Evolutionary conservation across 92 coral and sea anemone species (phyloP).

Genomic region (Paragorgia papillata): DNA sequence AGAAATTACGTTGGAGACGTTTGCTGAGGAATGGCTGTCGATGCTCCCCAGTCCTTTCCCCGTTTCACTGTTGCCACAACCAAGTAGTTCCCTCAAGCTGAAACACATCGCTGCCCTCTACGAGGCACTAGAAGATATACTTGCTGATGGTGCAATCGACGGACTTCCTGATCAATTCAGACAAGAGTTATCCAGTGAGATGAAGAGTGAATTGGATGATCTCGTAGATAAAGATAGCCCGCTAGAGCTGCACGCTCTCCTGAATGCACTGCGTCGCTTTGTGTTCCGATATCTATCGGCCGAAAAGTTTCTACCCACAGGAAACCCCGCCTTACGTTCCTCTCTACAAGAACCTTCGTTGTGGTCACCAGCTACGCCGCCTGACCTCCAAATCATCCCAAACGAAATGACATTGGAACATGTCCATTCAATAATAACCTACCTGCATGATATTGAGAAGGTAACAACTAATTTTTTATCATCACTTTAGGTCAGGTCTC

Average conservation of each 20-base stretch:
- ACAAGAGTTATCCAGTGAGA: conserved; percentile 39
- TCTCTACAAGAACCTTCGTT: conserved; percentile 73
- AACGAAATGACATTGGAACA: conserved; percentile 24
- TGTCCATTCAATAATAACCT: conserved; percentile 16
- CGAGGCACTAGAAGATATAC: conserved; percentile 78
- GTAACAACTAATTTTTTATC: too few species aligned
- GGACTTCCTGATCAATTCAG: conserved; percentile 65
- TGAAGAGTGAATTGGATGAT: conserved; percentile 7
- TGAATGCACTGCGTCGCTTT: conserved; percentile 78
- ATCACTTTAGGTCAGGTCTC: too few species aligned
- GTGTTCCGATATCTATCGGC: conserved; percentile 78
- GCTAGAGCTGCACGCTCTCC: conserved; percentile 48
- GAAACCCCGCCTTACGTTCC: conserved; percentile 43
- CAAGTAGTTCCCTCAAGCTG: conserved; percentile 64
- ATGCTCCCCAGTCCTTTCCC: conserved; percentile 76
- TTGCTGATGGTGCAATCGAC: conserved; percentile 72
- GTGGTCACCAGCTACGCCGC: conserved; percentile 56
- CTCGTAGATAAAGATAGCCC: conserved; percentile 21
- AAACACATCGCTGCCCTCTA: conserved; percentile 79
- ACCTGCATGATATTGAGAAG: conserved; percentile 36
- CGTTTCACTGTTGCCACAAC: conserved; percentile 62
- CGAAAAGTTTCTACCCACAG: conserved; percentile 68
- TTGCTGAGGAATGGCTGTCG: conserved; percentile 73
- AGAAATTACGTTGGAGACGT: conserved; percentile 62
- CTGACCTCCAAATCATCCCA: conserved; percentile 14